Base-by-base conservation (phyloP, 2,797 vertebrate genomes). In the Lycodopsis pacificus region DNA sequence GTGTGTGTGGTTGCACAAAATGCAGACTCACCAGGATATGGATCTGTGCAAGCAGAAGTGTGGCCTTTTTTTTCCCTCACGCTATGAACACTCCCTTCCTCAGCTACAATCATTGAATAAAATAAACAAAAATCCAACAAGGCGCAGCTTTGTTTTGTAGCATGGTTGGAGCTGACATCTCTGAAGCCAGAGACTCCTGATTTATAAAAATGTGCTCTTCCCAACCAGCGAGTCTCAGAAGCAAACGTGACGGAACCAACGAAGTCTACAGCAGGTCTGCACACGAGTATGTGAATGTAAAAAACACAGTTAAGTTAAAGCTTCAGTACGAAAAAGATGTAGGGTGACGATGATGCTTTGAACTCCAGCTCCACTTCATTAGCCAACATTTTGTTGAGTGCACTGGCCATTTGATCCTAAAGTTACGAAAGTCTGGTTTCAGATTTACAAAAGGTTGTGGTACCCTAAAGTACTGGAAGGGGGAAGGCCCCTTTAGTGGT, bases 121-220 rank as follows among this genome's bases (percentile, higher is more conserved):
- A 79, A 77, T 57, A 14, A 15, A 44, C 4, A 11, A 7, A 46
- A 51, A 51, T 86, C 63, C 74, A 82, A 81, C 87, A 90, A 93
- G 90, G 90, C 90, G 91, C 89, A 91, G 66, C 73, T 88, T 78
- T 69, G 81, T 80, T 74, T 76, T 73, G 65, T 67, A 68, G 63
- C 20, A 69, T 72, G 51, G 49, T 36, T 72, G 62, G 83, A 78
- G 59, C 71, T 53, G 57, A 51, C 67, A 71, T 86, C 70, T 80
- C 61, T 62, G 65, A 83, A 65, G 59, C 74, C 70, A 83, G 65
- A 57, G 64, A 85, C 82, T 83, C 77, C 81, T 73, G 86, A 83
- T 72, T 85, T 66, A 73, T 61, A 75, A 69, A 70, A 82, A 83
- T 80, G 84, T 86, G 83, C 85, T 87, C 79, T 42, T 90, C 71